These are phyloP conservation scores for Drosophila dives DNA, from an alignment of 2,888 invertebrate species.

Conservation along the genomic window DNA sequence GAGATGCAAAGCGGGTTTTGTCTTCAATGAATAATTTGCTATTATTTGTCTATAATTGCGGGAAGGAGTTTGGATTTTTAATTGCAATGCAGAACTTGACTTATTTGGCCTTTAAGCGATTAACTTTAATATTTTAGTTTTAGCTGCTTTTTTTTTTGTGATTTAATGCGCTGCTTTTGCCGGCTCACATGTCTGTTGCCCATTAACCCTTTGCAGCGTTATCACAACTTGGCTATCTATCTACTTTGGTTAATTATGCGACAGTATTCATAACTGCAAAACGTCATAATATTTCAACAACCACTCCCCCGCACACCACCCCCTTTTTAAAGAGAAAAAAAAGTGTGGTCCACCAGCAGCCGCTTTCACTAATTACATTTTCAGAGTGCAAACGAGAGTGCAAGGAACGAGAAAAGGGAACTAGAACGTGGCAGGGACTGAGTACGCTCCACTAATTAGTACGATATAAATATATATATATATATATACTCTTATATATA, in stretches of 20 bases:
- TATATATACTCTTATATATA: not conserved
- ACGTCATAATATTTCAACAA: slow-evolving; percentile 27
- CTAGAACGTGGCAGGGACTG: slow-evolving; percentile 41
- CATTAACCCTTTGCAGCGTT: slow-evolving; percentile 68
- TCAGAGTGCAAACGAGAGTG: slow-evolving; percentile 81
- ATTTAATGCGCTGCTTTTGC: slow-evolving; percentile 50
- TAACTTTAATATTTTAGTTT: slow-evolving; percentile 14
- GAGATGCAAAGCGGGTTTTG: slow-evolving; percentile 48
- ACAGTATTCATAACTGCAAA: slow-evolving; percentile 70
- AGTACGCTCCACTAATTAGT: slow-evolving; percentile 72
- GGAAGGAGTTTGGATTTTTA: slow-evolving; percentile 56
- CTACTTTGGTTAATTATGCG: slow-evolving; percentile 75
- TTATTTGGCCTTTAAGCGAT: slow-evolving; percentile 21
- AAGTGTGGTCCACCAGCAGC: slow-evolving; percentile 43
- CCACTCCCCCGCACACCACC: slow-evolving; percentile 6
- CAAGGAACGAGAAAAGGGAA: slow-evolving; percentile 27
- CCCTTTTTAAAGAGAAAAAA: not conserved
- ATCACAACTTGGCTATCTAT: slow-evolving; percentile 60
- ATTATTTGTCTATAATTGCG: slow-evolving; percentile 74
- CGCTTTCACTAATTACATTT: slow-evolving; percentile 80
- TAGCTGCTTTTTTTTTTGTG: not conserved
- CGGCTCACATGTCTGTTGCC: slow-evolving; percentile 64
- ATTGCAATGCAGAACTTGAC: slow-evolving; percentile 48
- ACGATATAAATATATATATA: slow-evolving; percentile 44
- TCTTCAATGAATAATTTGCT: slow-evolving; percentile 64